Conservation (phyloP, 2,888 invertebrate species). For the Gymnoscelis rufifasciata region DNA sequence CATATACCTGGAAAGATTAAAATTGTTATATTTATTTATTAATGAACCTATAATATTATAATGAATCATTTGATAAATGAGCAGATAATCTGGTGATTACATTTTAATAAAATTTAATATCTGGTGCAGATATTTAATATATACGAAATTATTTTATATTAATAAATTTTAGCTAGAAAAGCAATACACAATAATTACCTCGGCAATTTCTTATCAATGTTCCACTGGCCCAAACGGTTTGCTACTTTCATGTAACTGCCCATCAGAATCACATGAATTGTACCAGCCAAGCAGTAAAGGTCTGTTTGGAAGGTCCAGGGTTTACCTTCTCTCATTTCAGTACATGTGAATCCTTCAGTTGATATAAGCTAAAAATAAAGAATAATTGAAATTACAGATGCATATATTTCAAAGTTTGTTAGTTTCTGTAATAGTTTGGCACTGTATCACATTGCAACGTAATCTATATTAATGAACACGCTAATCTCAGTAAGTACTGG, state of each 20-base stretch:
- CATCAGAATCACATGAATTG: conserved; percentile 91
- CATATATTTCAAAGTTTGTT: no score
- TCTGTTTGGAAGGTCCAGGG: conserved; percentile 98
- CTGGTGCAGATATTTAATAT: no score
- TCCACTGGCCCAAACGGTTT: conserved; percentile 82
- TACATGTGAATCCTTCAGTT: conserved; percentile 88
- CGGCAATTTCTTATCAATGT: conserved; percentile 84
- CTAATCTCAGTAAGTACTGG: no score
- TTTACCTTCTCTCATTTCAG: conserved; percentile 93
- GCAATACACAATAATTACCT: conserved; percentile 65
- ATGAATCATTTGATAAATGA: not conserved
- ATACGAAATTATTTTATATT: no score
- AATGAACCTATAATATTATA: not conserved
- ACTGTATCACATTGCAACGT: no score
- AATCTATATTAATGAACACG: no score
- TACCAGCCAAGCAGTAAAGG: conserved; percentile 92
- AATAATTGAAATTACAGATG: not conserved
- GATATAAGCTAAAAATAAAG: conserved; percentile 79
- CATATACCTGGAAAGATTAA: conserved; percentile 78
- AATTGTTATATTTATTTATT: not conserved
- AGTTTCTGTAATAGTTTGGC: no score
- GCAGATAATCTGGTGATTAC: no score
- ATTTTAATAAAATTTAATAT: no score
- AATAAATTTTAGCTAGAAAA: no score
- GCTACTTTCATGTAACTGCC: conserved; percentile 92